Evolutionary conservation across 2,888 invertebrate genomes (phyloP).

Genomic region (Sinelater perroti): DNA sequence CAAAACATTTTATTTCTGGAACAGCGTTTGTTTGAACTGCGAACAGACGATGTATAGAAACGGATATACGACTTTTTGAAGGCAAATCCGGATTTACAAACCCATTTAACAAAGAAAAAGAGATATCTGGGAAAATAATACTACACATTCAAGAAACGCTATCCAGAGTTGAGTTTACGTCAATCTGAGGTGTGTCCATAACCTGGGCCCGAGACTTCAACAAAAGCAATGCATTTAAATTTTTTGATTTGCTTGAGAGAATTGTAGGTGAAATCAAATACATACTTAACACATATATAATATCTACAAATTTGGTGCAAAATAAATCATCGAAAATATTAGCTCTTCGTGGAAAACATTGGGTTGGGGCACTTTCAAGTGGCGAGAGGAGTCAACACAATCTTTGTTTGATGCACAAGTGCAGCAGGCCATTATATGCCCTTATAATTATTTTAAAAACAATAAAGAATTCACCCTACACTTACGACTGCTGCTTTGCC

Average conservation of each 20-base stretch:
- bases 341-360: too few relatives aligned
- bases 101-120: too few relatives aligned
- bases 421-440: constrained; percentile 43
- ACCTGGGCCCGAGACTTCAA: too few relatives aligned
- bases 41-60: too few relatives aligned
- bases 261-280: constrained; percentile 36
- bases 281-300: constrained; percentile 38
- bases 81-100: too few relatives aligned
- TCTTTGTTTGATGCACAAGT: constrained; percentile 41
- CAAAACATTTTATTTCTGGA: too few relatives aligned
- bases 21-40: too few relatives aligned
- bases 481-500: constrained; percentile 29
- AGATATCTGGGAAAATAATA: too few relatives aligned
- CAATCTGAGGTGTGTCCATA: constrained; percentile 12
- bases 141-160: constrained; percentile 33
- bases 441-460: constrained; percentile 44
- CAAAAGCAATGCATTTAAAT: constrained; percentile 22
- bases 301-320: too few relatives aligned
- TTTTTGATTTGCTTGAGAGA: constrained; percentile 41
- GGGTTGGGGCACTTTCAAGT: constrained; percentile 37
- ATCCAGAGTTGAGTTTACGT: constrained; percentile 25
- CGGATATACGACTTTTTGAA: too few relatives aligned
- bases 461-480: constrained; percentile 34
- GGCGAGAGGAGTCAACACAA: constrained; percentile 43
- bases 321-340: too few relatives aligned